Evolutionary conservation across 2,888 invertebrate genomes (phyloP).

Genomic region (Brachypalpus laphriformis): DNA sequence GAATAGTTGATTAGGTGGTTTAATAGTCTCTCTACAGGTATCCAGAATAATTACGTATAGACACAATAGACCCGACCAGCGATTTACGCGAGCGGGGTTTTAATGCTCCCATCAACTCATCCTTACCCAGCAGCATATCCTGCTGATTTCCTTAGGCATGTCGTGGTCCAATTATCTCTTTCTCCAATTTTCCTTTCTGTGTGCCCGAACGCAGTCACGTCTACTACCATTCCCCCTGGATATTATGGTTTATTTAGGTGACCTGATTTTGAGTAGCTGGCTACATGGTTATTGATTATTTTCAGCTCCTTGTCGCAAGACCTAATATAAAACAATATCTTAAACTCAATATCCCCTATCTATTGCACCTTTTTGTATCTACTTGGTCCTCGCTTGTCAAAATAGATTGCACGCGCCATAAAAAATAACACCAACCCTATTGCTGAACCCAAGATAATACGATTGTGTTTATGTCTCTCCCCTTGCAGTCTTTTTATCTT

Average conservation of each 20-base stretch:
- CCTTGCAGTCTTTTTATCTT: constrained; percentile 89
- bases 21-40: background rate
- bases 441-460: background rate
- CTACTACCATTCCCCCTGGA: background rate
- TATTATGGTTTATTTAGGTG: background rate
- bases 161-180: background rate
- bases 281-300: background rate
- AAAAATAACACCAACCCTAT: background rate
- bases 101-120: no score
- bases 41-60: background rate
- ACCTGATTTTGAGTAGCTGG: background rate
- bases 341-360: background rate
- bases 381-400: background rate
- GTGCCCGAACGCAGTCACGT: background rate
- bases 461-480: background rate
- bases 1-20: no score
- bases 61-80: no score
- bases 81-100: no score
- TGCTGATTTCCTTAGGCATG: background rate
- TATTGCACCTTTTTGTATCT: background rate
- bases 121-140: no score
- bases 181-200: background rate
- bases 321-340: background rate
- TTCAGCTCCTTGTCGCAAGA: background rate
- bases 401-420: background rate